Base-by-base conservation (phyloP, 2,888 invertebrate species). In the Mythimna albipuncta region DNA sequence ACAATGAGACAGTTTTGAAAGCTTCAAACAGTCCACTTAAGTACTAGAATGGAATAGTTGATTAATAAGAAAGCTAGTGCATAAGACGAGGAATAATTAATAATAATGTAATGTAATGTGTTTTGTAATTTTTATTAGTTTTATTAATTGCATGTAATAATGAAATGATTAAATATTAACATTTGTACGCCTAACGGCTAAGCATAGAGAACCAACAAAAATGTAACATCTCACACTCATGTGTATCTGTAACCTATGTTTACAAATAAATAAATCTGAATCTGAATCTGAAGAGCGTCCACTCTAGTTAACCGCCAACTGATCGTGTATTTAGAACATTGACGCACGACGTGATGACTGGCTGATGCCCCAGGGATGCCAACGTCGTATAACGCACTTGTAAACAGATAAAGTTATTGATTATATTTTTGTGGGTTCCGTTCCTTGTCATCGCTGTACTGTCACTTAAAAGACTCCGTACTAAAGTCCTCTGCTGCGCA, bases 271-370 rank as follows among this genome's bases (percentile, higher is more conserved):
- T n/a, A n/a, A n/a, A n/a, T n/a, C n/a, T n/a, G n/a, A n/a, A n/a
- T n/a, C n/a, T n/a, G n/a, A n/a, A n/a, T n/a, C n/a, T n/a, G n/a
- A n/a, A 85, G 79, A 75, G 69, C 62, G 64, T 50, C 50, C 50
- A 52, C 10, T 61, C 61, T 76, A 68, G 72, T 83, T 79, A 77
- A 77, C 81, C 79, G 77, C 75, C 82, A 76, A 79, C 79, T 76
- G 74, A 72, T 82, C 77, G 79, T 87, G 82, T 90, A 93, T 92
- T 89, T 89, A 88, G 90, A 87, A 79, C 89, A 82, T 89, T 91
- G 93, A 93, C 93, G 93, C 93, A 91, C 88, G 87, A 64, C 11
- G 68, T 67, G 72, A 73, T 79, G 79, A 66, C 69, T 65, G 84
- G 62, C 72, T 72, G 67, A 52, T 58, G 65, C 55, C 47, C 13